phyloP scores from a whole-genome alignment of 2,113 vertebrate species.

The Sylvia atricapilla region DNA sequence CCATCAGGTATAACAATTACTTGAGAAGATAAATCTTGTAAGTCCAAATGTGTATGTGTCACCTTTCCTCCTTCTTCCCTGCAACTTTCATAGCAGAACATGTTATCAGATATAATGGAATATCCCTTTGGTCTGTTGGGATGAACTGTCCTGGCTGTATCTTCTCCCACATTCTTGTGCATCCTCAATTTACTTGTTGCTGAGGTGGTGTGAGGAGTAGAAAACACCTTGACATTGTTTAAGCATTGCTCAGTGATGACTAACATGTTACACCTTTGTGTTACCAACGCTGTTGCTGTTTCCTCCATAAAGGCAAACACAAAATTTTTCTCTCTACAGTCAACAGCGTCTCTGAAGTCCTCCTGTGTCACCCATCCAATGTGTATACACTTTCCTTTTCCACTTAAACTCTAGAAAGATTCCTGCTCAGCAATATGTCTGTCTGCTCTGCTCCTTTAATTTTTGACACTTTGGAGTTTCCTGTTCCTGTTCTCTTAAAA shows the following conservation, averaged over 20 bases:
- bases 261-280: not conserved
- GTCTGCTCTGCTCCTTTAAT: accelerated
- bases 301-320: not conserved
- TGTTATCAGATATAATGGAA: not conserved
- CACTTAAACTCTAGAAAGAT: not conserved
- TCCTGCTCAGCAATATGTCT: not conserved
- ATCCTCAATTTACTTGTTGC: not conserved
- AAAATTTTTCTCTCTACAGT: not conserved
- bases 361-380: no score
- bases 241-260: not conserved
- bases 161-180: not conserved
- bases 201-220: not conserved
- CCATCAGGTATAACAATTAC: accelerated
- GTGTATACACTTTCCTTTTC: not conserved
- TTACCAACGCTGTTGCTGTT: not conserved
- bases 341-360: not conserved
- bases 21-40: not conserved
- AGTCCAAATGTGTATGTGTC: accelerated
- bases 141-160: not conserved
- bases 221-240: not conserved
- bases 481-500: not conserved
- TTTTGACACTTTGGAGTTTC: not conserved
- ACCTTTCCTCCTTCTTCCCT: not conserved
- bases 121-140: not conserved
- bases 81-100: not conserved